These are phyloP conservation scores for Aselliscus stoliczkanus DNA, from an alignment of 2,797 vertebrate species.

Conservation along the genomic window DNA sequence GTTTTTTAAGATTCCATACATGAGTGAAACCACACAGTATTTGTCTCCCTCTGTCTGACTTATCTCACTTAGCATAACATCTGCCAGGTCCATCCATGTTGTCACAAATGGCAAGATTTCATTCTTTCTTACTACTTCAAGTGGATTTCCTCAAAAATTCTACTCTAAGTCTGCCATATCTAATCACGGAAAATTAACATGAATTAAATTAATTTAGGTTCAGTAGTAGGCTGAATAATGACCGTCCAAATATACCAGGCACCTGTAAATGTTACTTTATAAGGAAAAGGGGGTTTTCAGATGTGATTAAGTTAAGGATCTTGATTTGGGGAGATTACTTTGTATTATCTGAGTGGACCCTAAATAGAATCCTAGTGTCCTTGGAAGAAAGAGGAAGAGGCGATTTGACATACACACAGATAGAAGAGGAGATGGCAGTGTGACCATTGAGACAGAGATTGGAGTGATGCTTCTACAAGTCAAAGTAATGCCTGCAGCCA, in stretches of 20 bases:
- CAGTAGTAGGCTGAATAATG: background rate
- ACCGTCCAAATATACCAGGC: background rate
- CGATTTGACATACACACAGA: background rate
- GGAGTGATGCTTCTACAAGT: too few relatives aligned
- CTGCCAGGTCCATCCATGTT: background rate
- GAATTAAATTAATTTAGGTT: background rate
- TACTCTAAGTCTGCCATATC: background rate
- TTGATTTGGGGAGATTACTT: background rate
- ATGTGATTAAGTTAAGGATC: background rate
- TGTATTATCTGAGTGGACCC: background rate
- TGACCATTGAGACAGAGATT: too few relatives aligned
- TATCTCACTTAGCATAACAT: background rate
- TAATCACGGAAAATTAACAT: background rate
- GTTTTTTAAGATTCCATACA: background rate
- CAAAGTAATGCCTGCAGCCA: background rate
- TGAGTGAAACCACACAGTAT: background rate
- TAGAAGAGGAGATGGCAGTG: background rate
- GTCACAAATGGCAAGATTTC: background rate
- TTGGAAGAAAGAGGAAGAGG: background rate
- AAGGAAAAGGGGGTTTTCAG: background rate
- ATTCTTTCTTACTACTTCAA: background rate
- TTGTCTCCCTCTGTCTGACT: background rate
- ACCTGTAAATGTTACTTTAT: background rate
- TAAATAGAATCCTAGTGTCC: background rate
- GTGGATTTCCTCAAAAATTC: background rate